phyloP scores from a whole-genome alignment of 2,113 vertebrate species.

The Oxyruncus cristatus region DNA sequence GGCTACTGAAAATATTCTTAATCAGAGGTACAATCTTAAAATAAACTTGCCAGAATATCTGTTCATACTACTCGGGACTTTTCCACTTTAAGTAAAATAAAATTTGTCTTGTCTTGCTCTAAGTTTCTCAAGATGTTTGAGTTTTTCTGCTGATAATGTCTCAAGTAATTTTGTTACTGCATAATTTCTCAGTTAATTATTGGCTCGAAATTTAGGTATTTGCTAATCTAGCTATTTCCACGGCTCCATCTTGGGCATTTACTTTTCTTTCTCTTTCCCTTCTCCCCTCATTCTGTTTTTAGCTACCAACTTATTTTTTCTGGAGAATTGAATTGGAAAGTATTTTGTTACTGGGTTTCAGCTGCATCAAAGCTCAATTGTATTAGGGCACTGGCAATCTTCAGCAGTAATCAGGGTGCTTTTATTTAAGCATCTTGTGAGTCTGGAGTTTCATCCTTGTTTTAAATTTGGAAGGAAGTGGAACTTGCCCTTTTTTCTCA shows the following conservation, averaged over 20 bases:
- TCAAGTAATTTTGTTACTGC: neutral
- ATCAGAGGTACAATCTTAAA: neutral
- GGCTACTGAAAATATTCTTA: neutral
- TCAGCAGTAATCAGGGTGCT: neutral
- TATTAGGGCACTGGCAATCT: neutral
- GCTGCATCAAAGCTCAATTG: neutral
- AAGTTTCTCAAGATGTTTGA: neutral
- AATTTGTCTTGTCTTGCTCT: neutral
- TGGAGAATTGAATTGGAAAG: neutral
- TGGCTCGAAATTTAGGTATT: neutral
- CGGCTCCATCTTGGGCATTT: neutral
- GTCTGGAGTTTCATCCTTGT: neutral
- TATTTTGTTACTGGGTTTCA: neutral
- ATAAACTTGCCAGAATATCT: neutral
- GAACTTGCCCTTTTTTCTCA: neutral
- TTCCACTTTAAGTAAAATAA: neutral
- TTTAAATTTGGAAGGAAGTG: neutral
- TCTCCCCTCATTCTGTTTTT: neutral
- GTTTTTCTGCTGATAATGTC: neutral
- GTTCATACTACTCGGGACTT: neutral
- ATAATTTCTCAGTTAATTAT: neutral
- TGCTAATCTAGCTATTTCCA: neutral
- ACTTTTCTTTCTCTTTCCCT: neutral
- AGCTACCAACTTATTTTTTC: neutral
- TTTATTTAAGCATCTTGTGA: neutral